Evolutionary conservation across 2,888 invertebrate genomes (phyloP).

Genomic region (Zhuqinia jingwanae): DNA sequence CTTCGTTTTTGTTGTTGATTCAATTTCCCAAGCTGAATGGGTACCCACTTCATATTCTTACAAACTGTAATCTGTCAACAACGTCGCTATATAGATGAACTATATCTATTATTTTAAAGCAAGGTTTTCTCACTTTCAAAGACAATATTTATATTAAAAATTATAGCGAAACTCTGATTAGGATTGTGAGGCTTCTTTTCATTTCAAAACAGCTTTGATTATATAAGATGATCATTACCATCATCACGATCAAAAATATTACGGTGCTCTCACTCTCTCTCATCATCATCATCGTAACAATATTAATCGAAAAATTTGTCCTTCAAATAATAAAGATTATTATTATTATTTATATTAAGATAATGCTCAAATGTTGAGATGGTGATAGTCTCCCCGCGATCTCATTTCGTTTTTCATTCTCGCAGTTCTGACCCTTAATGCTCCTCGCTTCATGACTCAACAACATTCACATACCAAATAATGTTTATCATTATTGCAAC

Average conservation of each 20-base stretch:
- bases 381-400: conserved; percentile 29
- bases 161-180: not conserved
- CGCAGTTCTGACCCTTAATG: conserved; percentile 38
- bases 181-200: conserved; percentile 7
- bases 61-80: not conserved
- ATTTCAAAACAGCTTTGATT: not conserved
- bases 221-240: conserved; percentile 19
- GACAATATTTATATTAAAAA: too few relatives aligned
- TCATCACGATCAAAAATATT: conserved; percentile 41
- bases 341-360: conserved; percentile 31
- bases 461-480: not conserved
- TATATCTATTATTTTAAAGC: not conserved
- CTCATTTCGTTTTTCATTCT: conserved; percentile 14
- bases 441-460: conserved; percentile 28
- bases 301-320: conserved; percentile 66
- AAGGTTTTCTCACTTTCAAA: not conserved
- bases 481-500: conserved; percentile 39
- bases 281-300: conserved; percentile 22
- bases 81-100: not conserved
- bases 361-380: not conserved
- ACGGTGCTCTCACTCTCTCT: too few relatives aligned
- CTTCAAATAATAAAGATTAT: conserved; percentile 17
- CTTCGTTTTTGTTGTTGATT: conserved; percentile 3
- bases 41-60: not conserved
- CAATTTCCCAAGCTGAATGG: not conserved